Evolutionary conservation across 2,888 invertebrate species (phyloP), one percentile per base, ranked within the genome.

Genomic region (Lycia hirtaria): DNA sequence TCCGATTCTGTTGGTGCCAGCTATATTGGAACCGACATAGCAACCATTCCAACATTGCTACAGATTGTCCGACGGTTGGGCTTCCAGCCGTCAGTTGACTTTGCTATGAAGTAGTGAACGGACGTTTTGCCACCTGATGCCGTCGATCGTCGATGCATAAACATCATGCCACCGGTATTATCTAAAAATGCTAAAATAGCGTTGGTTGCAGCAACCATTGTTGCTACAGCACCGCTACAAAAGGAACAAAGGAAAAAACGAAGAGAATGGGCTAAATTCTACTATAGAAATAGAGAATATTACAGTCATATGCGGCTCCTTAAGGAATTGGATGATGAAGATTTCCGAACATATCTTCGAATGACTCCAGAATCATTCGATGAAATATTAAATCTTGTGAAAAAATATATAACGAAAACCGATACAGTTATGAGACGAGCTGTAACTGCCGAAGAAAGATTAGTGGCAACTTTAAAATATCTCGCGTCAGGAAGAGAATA

Each of bases 401-500:
- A 50, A 53, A 40, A 40, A 33, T 14, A 28, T 55, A 48, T 61
- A 24, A 56, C 62, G 24, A 60, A 63, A 60, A 30, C 40, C 40
- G 57, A 64, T 59, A 61, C 64, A 53, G 48, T 56, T 54, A 59
- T 64, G 38, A 4, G 38, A 20, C 20, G n/a, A 20, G 38, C 38
- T 38, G 38, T 38, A n/a, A 38, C 7, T 38, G 38, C 38, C n/a
- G 38, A 38, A 38, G 38, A 38, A 9, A 58, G 60, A 54, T 51
- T 60, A n/a, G 9, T 61, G 20, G 59, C 60, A 17, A 59, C 58
- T 15, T 54, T 61, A 54, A 55, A 54, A 48, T 63, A 43, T 60
- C 54, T 61, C n/a, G 54, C 56, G 40, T 53, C 62, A 50, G 59
- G 58, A 15, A 58, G 53, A 53, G 62, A 62, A 49, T 62, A 35